Evolutionary conservation across 1,140 invertebrate genomes (phyloP).

Genomic region (Aphis craccivora): DNA sequence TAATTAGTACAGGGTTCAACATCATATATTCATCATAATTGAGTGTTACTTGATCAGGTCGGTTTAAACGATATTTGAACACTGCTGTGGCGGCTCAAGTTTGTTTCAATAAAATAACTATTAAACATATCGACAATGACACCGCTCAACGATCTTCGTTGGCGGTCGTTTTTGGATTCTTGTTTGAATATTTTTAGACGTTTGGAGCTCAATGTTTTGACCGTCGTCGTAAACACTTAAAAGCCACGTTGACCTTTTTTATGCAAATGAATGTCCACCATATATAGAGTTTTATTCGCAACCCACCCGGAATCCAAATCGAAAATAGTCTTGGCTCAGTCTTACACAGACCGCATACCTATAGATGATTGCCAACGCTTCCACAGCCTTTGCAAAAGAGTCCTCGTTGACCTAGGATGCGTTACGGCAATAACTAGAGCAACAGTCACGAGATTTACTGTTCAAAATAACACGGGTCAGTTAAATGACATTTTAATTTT

Average conservation of each 20-base stretch:
- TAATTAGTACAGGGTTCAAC: no score
- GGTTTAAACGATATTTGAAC: background rate
- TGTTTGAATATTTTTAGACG: background rate
- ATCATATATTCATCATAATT: no score
- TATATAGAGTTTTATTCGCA: background rate
- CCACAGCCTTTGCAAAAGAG: constrained; percentile 4
- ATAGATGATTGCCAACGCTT: constrained; percentile 25
- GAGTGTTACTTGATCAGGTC: background rate
- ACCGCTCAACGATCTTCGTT: no score
- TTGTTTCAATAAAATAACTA: background rate
- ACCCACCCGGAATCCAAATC: background rate
- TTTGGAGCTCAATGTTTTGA: background rate
- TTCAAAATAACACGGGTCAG: background rate
- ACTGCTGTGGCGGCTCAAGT: background rate
- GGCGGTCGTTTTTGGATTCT: background rate
- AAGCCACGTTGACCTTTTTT: background rate
- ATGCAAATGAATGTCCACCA: background rate
- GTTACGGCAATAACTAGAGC: background rate
- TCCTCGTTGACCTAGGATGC: constrained; percentile 15
- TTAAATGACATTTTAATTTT: background rate
- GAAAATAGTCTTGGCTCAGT: constrained; percentile 45
- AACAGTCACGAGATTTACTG: background rate
- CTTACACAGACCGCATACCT: constrained; percentile 1
- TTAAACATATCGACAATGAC: background rate
- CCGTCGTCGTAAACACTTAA: background rate